Conservation (phyloP, 2,888 invertebrate species). For the Lycocerus yunnanus region DNA sequence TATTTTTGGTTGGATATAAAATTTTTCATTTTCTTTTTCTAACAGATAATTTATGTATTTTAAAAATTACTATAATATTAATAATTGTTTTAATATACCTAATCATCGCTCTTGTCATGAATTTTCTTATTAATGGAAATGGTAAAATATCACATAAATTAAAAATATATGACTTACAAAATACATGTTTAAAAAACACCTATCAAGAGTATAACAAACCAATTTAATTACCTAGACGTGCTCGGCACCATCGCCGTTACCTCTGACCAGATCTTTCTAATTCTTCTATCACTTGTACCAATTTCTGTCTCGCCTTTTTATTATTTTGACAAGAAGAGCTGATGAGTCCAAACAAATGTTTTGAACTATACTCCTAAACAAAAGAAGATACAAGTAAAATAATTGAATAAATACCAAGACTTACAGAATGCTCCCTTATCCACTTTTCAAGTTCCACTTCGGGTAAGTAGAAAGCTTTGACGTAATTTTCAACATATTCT, state of each 20-base stretch:
- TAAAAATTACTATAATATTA: neutral
- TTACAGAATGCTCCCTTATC: conserved; percentile 78
- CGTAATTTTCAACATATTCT: conserved; percentile 90
- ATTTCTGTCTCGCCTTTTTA: conserved; percentile 82
- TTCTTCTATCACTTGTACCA: conserved; percentile 73
- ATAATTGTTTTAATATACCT: neutral
- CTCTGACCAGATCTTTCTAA: conserved; percentile 43
- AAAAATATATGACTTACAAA: neutral
- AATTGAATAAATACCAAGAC: conserved; percentile 16
- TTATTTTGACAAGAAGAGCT: conserved; percentile 86
- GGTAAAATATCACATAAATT: conserved; percentile 3
- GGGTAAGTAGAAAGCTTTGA: conserved; percentile 95
- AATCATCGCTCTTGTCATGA: neutral
- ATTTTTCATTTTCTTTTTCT: neutral
- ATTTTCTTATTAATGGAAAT: neutral
- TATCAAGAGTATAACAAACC: neutral
- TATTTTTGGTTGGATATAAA: neutral
- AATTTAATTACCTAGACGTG: neutral
- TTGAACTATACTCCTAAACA: conserved; percentile 80
- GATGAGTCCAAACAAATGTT: conserved; percentile 84
- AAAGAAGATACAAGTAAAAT: neutral
- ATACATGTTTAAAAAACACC: too few relatives aligned
- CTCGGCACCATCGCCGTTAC: conserved; percentile 15
- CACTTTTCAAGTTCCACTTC: conserved; percentile 87
- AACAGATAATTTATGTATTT: neutral